phyloP scores from a whole-genome alignment of 2,797 vertebrate genomes.

The Cryptoprocta ferox region DNA sequence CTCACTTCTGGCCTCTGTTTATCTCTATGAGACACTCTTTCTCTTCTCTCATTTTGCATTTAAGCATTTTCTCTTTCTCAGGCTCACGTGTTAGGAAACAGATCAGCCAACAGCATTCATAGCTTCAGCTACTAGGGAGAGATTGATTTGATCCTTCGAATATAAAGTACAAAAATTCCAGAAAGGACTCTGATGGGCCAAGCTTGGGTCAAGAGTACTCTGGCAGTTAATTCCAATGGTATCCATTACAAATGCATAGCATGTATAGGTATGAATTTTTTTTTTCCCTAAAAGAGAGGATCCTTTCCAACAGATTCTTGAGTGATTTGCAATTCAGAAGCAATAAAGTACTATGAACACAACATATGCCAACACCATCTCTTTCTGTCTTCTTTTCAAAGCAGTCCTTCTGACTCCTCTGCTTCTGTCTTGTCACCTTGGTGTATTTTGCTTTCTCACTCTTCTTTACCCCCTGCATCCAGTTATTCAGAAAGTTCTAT shows the following conservation, averaged over 20 bases:
- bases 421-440: background rate
- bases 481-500: slow-evolving; percentile 18
- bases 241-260: background rate
- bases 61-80: background rate
- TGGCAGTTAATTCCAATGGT: background rate
- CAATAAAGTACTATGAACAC: background rate
- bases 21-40: background rate
- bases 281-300: background rate
- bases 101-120: background rate
- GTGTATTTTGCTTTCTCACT: background rate
- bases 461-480: background rate
- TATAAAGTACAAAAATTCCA: slow-evolving; percentile 38
- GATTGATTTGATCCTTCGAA: slow-evolving; percentile 33
- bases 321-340: slow-evolving; percentile 45
- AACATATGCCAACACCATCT: background rate
- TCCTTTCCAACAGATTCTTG: slow-evolving; percentile 50
- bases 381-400: background rate
- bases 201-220: background rate
- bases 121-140: slow-evolving; percentile 17
- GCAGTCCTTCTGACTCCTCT: background rate
- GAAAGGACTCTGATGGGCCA: background rate
- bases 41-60: background rate
- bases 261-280: background rate
- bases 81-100: background rate
- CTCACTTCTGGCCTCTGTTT: background rate